Percentiles rank a stretch among this genome's conserved stretches.
These are phyloP conservation scores for Lomographa bimaculata DNA, from an alignment of 2,888 invertebrate genomes.

Conservation along the genomic window DNA sequence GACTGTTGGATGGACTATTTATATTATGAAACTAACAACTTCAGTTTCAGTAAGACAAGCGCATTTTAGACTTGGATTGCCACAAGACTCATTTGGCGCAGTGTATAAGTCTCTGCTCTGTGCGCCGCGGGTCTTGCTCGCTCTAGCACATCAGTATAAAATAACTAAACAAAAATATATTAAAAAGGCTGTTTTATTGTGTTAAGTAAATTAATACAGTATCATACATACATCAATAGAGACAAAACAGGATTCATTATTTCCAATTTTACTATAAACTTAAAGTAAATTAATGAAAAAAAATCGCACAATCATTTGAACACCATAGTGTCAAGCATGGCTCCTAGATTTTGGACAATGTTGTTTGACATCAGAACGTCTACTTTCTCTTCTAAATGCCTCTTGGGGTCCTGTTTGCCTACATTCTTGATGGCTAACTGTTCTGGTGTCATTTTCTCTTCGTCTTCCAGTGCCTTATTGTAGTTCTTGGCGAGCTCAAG, in stretches of 20 bases:
- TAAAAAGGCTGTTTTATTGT: constrained; percentile 66
- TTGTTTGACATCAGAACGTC: constrained; percentile 98
- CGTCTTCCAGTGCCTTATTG: constrained; percentile 98
- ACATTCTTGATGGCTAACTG: constrained; percentile 99
- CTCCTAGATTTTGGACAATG: constrained; percentile 98
- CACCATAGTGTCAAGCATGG: constrained; percentile 93
- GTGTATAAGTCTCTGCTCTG: too few species aligned
- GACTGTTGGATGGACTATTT: too few species aligned
- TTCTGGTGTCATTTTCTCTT: constrained; percentile 99
- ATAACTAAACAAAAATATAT: constrained; percentile 60
- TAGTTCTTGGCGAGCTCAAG: constrained; percentile 98
- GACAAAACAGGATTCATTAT: constrained; percentile 55
- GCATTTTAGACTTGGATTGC: too few species aligned
- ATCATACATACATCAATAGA: constrained; percentile 58
- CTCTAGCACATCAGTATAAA: constrained; percentile 53
- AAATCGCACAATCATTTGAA: constrained; percentile 69
- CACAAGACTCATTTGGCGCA: too few species aligned
- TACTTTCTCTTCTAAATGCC: constrained; percentile 99
- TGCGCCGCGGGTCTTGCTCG: constrained; percentile 1
- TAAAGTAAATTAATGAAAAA: constrained; percentile 50
- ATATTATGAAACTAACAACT: too few species aligned
- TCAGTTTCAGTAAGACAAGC: too few species aligned
- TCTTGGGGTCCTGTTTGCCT: constrained; percentile 99
- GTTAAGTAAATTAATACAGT: constrained; percentile 63
- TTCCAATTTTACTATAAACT: constrained; percentile 62